Percentiles rank a stretch among this genome's conserved stretches.
These are phyloP conservation scores for Cyclophora punctaria DNA, from an alignment of 2,888 invertebrate species.

Conservation along the genomic window DNA sequence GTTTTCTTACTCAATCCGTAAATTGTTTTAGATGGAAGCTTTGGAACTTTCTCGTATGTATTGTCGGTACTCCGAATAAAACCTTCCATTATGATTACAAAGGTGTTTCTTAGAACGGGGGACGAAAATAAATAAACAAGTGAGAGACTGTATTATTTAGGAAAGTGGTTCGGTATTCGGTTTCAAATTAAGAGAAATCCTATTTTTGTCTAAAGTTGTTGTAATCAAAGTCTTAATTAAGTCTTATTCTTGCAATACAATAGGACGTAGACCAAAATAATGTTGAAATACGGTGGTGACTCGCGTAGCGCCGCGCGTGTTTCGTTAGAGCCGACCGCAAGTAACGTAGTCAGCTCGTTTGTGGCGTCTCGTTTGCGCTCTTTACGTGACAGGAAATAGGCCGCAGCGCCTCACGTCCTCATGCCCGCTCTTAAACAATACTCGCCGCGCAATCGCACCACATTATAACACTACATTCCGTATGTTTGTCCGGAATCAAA, in stretches of 20 bases:
- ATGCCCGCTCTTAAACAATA: conserved; percentile 20
- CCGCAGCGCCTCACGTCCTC: conserved; percentile 26
- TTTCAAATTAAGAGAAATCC: too few species aligned
- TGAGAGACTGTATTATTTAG: too few species aligned
- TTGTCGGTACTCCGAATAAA: conserved; percentile 2
- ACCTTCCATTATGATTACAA: not conserved
- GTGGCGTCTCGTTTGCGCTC: conserved; percentile 41
- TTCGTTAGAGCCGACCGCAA: conserved; percentile 11
- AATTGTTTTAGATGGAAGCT: conserved; percentile 6
- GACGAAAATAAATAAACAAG: not conserved
- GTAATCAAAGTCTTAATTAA: too few species aligned
- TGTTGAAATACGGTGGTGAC: too few species aligned
- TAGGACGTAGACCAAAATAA: too few species aligned
- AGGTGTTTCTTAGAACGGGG: too few species aligned
- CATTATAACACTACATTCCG: conserved; percentile 17
- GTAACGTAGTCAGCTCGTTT: conserved; percentile 32
- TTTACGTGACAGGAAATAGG: conserved; percentile 50
- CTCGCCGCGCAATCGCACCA: conserved; percentile 12
- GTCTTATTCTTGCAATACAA: too few species aligned
- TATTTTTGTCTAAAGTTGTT: too few species aligned
- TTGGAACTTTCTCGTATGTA: conserved; percentile 4
- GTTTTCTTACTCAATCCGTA: not conserved
- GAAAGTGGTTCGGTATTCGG: too few species aligned
- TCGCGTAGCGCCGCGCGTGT: too few species aligned
- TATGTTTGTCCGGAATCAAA: conserved; percentile 21